Evolutionary conservation across 2,113 vertebrate species (phyloP).

Genomic region (Microcebus griseorufus): DNA sequence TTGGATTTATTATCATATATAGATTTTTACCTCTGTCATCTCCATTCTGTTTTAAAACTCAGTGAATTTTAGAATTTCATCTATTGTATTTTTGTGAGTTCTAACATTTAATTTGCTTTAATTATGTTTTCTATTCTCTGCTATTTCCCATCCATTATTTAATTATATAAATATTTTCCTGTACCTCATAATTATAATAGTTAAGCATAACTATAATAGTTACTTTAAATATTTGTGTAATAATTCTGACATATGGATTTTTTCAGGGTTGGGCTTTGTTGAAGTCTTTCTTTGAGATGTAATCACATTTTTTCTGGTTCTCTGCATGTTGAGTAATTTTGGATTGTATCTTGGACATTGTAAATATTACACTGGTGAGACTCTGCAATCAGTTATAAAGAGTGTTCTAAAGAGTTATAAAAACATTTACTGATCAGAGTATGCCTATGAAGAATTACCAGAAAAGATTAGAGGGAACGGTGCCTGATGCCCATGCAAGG

Average conservation of each 20-base stretch:
- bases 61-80: background rate
- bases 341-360: background rate
- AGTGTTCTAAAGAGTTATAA: background rate
- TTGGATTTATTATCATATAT: background rate
- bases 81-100: background rate
- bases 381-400: background rate
- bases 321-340: conserved; percentile 4
- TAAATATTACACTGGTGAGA: background rate
- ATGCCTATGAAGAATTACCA: background rate
- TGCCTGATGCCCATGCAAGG: background rate
- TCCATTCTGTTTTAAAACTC: background rate
- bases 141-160: background rate
- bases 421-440: background rate
- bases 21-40: background rate
- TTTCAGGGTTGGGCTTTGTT: background rate
- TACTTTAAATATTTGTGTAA: background rate
- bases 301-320: background rate
- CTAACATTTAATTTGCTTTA: background rate
- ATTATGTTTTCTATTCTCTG: background rate
- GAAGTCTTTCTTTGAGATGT: background rate
- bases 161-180: background rate
- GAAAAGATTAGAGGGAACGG: background rate
- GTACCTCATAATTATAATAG: background rate
- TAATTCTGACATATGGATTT: background rate
- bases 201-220: background rate